These are phyloP conservation scores for Oryzias javanicus DNA, from an alignment of 2,113 vertebrate species.

Conservation along the genomic window DNA sequence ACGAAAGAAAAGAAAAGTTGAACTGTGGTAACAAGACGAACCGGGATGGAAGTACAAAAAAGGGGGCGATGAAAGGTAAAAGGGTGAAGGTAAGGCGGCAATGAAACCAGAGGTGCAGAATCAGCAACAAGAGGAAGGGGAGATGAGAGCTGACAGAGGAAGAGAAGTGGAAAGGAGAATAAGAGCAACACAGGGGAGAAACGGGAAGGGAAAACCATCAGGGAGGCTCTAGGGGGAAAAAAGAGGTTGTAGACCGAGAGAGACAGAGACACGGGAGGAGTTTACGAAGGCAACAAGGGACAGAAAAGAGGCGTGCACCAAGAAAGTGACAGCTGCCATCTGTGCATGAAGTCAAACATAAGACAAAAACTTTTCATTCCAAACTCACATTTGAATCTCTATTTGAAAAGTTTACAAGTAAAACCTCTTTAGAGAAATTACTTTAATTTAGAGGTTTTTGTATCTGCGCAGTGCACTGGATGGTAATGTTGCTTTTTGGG, in stretches of 20 bases:
- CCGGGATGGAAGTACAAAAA: conserved; percentile 18
- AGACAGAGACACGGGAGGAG: conserved; percentile 23
- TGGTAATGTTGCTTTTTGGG: conserved; percentile 14
- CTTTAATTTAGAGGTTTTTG: conserved; percentile 8
- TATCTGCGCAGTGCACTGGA: conserved; percentile 17
- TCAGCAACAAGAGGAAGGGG: conserved; percentile 29
- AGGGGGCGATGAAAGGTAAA: conserved; percentile 41
- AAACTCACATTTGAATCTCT: conserved; percentile 11
- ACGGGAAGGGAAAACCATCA: conserved; percentile 45
- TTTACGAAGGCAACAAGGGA: conserved; percentile 36
- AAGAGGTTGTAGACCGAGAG: conserved; percentile 29
- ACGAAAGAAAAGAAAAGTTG: conserved; percentile 38
- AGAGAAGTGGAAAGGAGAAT: conserved; percentile 48
- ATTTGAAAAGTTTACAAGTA: conserved; percentile 11
- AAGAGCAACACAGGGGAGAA: conserved; percentile 26
- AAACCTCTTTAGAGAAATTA: conserved; percentile 27
- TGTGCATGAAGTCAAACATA: conserved; percentile 10
- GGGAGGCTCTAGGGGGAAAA: conserved; percentile 38
- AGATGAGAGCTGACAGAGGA: conserved; percentile 64
- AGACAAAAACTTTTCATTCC: conserved; percentile 15
- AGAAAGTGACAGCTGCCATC: conserved; percentile 29
- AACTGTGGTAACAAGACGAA: conserved; percentile 56
- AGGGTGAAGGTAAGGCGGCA: conserved; percentile 34
- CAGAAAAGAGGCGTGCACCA: conserved; percentile 9
- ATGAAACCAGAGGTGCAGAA: conserved; percentile 35